Base-by-base conservation (phyloP, 1,140 invertebrate genomes). In the Idris sp. region DNA sequence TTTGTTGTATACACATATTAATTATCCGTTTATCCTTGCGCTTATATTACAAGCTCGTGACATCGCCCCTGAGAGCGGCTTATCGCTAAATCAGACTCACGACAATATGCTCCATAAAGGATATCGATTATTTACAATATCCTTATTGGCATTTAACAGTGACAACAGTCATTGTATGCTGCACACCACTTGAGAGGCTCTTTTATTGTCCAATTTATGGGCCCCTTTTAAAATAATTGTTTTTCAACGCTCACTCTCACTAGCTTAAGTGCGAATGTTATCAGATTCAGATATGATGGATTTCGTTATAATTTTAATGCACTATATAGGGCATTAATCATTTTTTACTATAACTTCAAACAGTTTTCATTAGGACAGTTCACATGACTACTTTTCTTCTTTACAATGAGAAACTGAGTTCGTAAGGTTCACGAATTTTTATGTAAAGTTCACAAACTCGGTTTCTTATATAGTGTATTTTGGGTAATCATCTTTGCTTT, bases 11-110 rank as follows among this genome's bases (percentile, higher is more conserved):
- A 56, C 64, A 73, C 35, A 26, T 73, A 71, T 73, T 76, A 67
- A 68, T 75, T 69, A 75, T 69, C 72, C 62, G 62, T 68, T 74
- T 74, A 74, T 74, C 62, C 61, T 67, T 74, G 61, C 22, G 54
- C 30, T 26, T 54, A 67, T 59, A 61, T 74, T 74, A 53, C 54
- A 41, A 26, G 46, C 36, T 65, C 59, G 53, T 31, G 59, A 46
- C 38, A 33, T 65, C 53, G 15, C 44, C 69, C 31, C 64, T 28
- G 58, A 51, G 13, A 36, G 48, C 40, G 54, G 48, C 48, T 58
- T 71, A 64, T 62, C 67, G 22, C 43, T 61, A 48, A 62, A 71
- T 72, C 49, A 56, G 43, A 58, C 28, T 40, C 18, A 19, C 31
- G 31, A 38, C 53, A 65, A 65, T 74, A 54, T 51, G 61, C 33